A percentile compares a stretch with the other conserved stretches of the same genome.
Evolutionary conservation across 2,797 vertebrate genomes (phyloP).

Genomic region (Centropyge bicolor): DNA sequence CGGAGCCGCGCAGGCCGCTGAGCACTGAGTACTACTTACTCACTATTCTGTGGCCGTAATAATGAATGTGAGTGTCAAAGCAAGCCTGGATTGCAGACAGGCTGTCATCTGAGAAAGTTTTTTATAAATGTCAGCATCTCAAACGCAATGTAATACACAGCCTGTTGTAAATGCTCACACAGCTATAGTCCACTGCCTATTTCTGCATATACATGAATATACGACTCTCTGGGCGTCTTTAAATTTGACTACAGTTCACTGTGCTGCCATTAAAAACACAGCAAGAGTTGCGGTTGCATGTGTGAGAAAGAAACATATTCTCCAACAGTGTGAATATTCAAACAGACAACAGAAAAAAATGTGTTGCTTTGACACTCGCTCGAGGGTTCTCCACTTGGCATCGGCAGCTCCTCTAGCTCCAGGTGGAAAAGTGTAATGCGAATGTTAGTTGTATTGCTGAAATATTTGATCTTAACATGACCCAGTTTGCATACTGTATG

Average conservation of each 20-base stretch:
- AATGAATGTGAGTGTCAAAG: slow-evolving; percentile 27
- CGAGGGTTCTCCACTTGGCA: slow-evolving; percentile 27
- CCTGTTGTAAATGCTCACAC: neutral
- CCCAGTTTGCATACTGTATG: slow-evolving; percentile 41
- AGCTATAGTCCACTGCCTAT: neutral
- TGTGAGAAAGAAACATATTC: slow-evolving; percentile 25
- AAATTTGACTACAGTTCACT: neutral
- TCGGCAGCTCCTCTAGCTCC: slow-evolving; percentile 50
- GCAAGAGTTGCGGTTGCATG: slow-evolving; percentile 2
- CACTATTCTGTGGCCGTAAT: neutral
- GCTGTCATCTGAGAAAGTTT: slow-evolving; percentile 35
- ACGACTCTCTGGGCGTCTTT: neutral
- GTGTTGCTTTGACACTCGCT: slow-evolving; percentile 51
- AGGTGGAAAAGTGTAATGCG: slow-evolving; percentile 45
- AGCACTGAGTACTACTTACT: neutral
- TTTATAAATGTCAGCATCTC: slow-evolving; percentile 37
- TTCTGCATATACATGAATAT: neutral
- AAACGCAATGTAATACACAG: slow-evolving; percentile 42
- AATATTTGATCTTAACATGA: slow-evolving; percentile 60
- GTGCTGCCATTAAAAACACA: neutral
- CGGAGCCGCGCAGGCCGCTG: neutral
- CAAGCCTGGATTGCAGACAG: slow-evolving; percentile 12
- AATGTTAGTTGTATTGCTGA: slow-evolving; percentile 44
- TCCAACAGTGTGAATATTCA: slow-evolving; percentile 45
- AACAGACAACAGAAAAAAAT: slow-evolving; percentile 24